A percentile compares a stretch with the other conserved stretches of the same genome.
These are phyloP conservation scores for Trichonephila clavata DNA, from an alignment of 1,140 invertebrate species.

Conservation along the genomic window DNA sequence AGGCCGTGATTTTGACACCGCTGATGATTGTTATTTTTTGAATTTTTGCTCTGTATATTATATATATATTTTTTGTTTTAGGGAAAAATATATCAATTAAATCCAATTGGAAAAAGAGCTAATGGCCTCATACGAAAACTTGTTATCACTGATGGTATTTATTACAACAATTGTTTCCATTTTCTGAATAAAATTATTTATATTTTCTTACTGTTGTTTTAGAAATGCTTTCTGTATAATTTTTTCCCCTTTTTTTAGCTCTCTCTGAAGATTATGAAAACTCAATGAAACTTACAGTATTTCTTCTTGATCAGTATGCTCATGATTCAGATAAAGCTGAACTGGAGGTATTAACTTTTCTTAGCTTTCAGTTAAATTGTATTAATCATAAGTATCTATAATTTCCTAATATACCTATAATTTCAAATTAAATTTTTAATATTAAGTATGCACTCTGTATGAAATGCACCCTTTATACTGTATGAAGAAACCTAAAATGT, in stretches of 20 bases:
- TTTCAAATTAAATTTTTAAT: too few relatives aligned
- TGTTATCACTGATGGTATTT: conserved; percentile 48
- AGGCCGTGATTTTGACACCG: too few relatives aligned
- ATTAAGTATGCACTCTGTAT: too few relatives aligned
- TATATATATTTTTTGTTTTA: neutral
- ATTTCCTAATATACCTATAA: too few relatives aligned
- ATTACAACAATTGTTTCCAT: neutral
- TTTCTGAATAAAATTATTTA: neutral
- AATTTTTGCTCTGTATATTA: neutral
- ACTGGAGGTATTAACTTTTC: neutral
- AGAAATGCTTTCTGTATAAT: neutral
- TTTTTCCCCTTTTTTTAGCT: neutral
- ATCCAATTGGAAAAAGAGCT: conserved; percentile 40
- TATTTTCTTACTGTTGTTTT: neutral
- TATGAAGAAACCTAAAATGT: too few relatives aligned
- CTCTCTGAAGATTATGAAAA: neutral
- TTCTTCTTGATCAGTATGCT: conserved; percentile 60
- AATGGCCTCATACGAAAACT: conserved; percentile 45
- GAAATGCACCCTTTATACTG: too few relatives aligned
- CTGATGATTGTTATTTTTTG: too few relatives aligned
- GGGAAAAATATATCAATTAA: conserved; percentile 45
- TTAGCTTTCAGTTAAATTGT: too few relatives aligned
- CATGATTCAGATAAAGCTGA: conserved; percentile 47
- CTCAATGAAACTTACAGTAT: conserved; percentile 31
- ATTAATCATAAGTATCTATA: too few relatives aligned